Evolutionary conservation across 2,888 invertebrate genomes (phyloP), one percentile per base, ranked within the genome.

Genomic region (Dichetophora obliterata): DNA sequence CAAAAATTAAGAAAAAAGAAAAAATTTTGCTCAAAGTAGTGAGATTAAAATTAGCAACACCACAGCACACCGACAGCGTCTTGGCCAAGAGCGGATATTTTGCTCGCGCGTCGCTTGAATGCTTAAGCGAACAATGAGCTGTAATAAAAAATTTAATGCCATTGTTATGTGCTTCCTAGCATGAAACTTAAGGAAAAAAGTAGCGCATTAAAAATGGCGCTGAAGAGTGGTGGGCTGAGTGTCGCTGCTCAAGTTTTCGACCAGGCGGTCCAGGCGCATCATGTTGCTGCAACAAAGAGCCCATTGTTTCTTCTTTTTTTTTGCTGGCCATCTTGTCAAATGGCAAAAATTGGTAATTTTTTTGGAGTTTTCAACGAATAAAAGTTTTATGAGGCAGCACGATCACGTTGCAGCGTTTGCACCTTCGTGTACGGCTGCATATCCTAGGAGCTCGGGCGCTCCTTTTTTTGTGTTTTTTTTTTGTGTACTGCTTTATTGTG

Each of bases 311-410:
- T 4, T 4, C 37, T 37, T 8, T 37, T 37, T 37, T 9, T 37
- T 1, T 37, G 80, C 77, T n/a, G n/a, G 31, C 31, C 31, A 5
- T 31, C 81, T 82, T 81, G 81, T 82, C 82, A 82, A 83, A 81
- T 80, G 76, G 77, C 75, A 77, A 82, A 83, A 84, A 83, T 83
- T 83, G 83, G 80, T 84, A 84, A 85, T 83, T 84, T 81, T 80
- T 82, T 81, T 72, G 76, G 66, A 77, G 75, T 81, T 83, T 83
- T 83, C 82, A 80, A 81, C 80, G 82, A 80, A 85, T 85, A 85
- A 85, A 85, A 85, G 81, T 85, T 85, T 84, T 83, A 85, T 85
- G 84, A 83, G 85, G 82, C 84, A 82, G 82, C 82, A 61, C 61
- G 24, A 61, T 31, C 31, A 63, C 63, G 63, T 63, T 63, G 54